These are phyloP conservation scores for Drosophila setifemur DNA, from an alignment of 1,140 invertebrate genomes.

Conservation along the genomic window DNA sequence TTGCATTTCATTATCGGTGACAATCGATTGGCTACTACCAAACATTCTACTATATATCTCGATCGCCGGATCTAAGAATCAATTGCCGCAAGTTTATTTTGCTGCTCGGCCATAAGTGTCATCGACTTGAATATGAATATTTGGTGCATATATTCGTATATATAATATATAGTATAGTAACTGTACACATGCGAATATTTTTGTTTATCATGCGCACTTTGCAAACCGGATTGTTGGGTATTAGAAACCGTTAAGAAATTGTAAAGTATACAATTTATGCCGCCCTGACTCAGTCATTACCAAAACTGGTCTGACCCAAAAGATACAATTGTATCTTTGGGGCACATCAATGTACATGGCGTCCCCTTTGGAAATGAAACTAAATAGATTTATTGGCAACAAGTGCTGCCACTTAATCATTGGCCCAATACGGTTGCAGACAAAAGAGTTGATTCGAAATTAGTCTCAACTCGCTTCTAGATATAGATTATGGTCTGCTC, in stretches of 20 bases:
- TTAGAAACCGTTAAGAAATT: slow-evolving; percentile 52
- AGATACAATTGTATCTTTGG: background rate
- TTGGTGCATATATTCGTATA: slow-evolving; percentile 30
- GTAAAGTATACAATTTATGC: slow-evolving; percentile 46
- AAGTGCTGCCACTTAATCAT: slow-evolving; percentile 48
- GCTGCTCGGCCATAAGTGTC: slow-evolving; percentile 44
- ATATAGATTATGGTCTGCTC: slow-evolving; percentile 1
- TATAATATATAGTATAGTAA: background rate
- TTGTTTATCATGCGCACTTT: slow-evolving; percentile 39
- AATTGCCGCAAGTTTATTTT: slow-evolving; percentile 25
- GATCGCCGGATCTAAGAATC: slow-evolving; percentile 22
- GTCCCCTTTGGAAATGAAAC: background rate
- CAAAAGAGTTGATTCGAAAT: slow-evolving; percentile 14
- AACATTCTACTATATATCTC: background rate
- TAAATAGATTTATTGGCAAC: slow-evolving; percentile 38
- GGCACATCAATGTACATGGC: background rate
- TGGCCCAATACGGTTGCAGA: slow-evolving; percentile 11
- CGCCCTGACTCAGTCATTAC: background rate
- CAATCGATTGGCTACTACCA: slow-evolving; percentile 47
- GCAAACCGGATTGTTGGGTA: slow-evolving; percentile 50
- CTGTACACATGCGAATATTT: slow-evolving; percentile 11
- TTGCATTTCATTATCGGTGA: slow-evolving; percentile 34
- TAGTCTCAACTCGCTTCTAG: background rate
- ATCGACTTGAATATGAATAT: slow-evolving; percentile 47
- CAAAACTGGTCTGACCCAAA: background rate